Evolutionary conservation across 1,140 invertebrate species (phyloP), one percentile per base, ranked within the genome.

Genomic region (Magallana ariakensis): DNA sequence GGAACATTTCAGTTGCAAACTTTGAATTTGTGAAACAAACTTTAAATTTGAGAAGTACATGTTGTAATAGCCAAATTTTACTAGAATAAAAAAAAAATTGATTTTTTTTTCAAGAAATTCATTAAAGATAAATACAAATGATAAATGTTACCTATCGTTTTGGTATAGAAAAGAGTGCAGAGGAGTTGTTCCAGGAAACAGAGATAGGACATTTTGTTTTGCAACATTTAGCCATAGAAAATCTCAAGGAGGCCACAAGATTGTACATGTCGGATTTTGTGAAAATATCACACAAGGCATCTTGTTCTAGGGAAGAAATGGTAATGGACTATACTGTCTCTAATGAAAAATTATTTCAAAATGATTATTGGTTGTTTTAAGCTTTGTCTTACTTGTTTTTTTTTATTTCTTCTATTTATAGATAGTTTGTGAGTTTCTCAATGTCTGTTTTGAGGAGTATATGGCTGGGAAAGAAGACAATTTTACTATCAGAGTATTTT

Each of bases 251-350:
- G 26, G 62, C 62, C 19, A 70, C 62, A 70, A 26, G 19, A 11
- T 22, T 22, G n/a, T 70, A 70, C 19, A 70, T 70, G 19, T 70
- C 19, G 16, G 62, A 70, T 70, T 70, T 70, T 70, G 19, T 70
- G 10, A n/a, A 70, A 11, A 70, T 70, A 5, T 26, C 62, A 7
- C 62, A 70, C 62, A 26, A 70, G n/a, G 11, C 19, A 70, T 22
- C 7, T 8, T 19, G 62, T 70, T 7, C 3, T 11, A 7, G 26
- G 11, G 62, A 70, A 19, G 19, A 70, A 70, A 70, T 66, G 62
- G 62, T 66, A 46, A 46, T 46, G 33, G 33, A 46, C 33, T 46
- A 66, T 60, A n/a, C 15, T 60, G 11, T 60, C 15, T 60, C 11
- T 13, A 60, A 60, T 60, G 58, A 46, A 46, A 5, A 46, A 46